phyloP scores from a whole-genome alignment of 2,797 vertebrate species.

The Neomorphus geoffroyi region DNA sequence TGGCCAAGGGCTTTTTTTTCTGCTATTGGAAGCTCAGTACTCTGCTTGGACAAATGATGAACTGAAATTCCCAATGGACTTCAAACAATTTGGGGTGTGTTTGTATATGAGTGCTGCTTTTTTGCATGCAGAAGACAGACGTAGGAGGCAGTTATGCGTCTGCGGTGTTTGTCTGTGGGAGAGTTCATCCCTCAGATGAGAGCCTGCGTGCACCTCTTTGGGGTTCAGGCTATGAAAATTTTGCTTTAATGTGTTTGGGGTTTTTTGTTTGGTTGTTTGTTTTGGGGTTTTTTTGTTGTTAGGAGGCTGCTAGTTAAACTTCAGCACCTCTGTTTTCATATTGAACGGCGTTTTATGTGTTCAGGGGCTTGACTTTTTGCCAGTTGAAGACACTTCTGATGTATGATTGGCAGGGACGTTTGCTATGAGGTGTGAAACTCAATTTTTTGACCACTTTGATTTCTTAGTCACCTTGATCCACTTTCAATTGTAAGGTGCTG shows the following conservation, averaged over 20 bases:
- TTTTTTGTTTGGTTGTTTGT: too few species aligned
- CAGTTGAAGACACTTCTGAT: neutral
- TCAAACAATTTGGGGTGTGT: neutral
- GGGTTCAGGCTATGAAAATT: neutral
- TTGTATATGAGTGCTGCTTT: neutral
- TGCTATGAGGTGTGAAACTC: neutral
- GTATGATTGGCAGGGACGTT: neutral
- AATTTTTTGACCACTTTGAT: neutral
- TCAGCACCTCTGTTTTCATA: neutral
- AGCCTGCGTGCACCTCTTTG: neutral
- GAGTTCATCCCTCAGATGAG: neutral
- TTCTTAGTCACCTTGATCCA: neutral
- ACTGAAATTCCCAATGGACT: conserved; percentile 3
- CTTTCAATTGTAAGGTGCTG: rapidly evolving
- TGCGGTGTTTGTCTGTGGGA: neutral
- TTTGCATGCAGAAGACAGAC: neutral
- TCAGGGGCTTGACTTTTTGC: neutral
- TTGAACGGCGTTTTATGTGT: neutral
- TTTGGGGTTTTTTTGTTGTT: neutral
- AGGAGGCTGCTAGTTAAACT: neutral
- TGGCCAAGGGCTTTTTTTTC: neutral
- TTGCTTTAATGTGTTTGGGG: neutral
- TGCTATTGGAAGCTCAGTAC: neutral
- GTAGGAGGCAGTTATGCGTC: conserved; percentile 20
- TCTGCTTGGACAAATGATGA: neutral